Evolutionary conservation across 2,888 invertebrate genomes (phyloP), one percentile per base, ranked within the genome.

Genomic region (Diplazon laetatorius): DNA sequence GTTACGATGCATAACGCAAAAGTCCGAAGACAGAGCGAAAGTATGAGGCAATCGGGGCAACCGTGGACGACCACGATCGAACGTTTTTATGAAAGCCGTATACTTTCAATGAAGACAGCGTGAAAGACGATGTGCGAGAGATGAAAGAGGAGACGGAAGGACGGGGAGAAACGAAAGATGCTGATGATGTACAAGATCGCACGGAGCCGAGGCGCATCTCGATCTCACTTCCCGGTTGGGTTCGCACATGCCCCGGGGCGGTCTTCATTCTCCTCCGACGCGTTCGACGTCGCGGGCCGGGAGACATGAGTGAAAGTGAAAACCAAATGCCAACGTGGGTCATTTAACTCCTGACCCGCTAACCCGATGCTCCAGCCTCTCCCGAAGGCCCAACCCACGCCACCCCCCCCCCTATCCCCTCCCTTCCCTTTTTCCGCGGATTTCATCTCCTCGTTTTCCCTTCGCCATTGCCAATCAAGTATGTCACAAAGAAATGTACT

Each of bases 281-380:
- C 50, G n/a, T 25, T 48, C 39, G 55, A 52, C 50, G 39, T 50
- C 70, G 46, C 60, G 35, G 22, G 66, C 30, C 65, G 73, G 80
- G 80, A 87, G 89, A n/a, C n/a, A 89, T 90, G 86, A 89, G 91
- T 91, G 91, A 91, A 91, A 91, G 91, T 90, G 87, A 89, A 88
- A 89, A 87, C 84, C 84, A 89, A 89, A 90, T 89, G 90, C 89
- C 89, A 90, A 78, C 87, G 52, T 86, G 87, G 91, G 91, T 91
- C 91, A 87, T 91, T 91, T 90, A 91, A 91, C 91, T 91, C 88
- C 84, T 90, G 91, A 91, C 90, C 91, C 84, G 88, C 80, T 86
- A 88, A 88, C 87, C 87, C 85, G 82, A 82, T 84, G 80, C 81
- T 81, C 48, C 25, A 52, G 75, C 25, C 72, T 66, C 73, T 70